Base-by-base conservation (phyloP, 2,888 invertebrate genomes). In the Criorhina ranunculi region DNA sequence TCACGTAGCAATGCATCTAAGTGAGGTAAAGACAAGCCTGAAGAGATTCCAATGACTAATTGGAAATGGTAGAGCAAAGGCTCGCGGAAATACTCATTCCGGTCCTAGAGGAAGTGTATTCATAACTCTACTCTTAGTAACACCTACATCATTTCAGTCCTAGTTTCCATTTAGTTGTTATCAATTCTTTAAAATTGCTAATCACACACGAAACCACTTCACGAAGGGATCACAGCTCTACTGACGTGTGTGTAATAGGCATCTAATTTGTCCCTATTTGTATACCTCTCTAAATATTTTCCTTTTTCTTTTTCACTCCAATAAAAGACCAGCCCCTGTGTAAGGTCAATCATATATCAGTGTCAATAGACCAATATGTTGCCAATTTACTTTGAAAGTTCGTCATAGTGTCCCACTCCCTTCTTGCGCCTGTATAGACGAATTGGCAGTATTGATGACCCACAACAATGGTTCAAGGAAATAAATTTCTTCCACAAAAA, bases 351-450 rank as follows among this genome's bases (percentile, higher is more conserved):
- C 66, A 66, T 37, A 37, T 29, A 29, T 49, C 51, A 37, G 64
- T 66, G 49, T 49, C 49, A 35, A 35, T 66, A 37, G 24, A 17
- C 31, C 67, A 55, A 67, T 42, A 31, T 55, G 67, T 31, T 55
- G 67, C 42, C 51, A 66, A 51, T 66, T 51, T 12, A 37, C 51
- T 17, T 17, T 17, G n/a, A n/a, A 9, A 15, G 9, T 1, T 24
- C 51, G 8, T 33, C 15, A 31, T 49, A 24, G 24, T 24, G n/a
- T 29, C 1, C 1, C 31, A 12, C 31, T 5, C 5, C n/a, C 11
- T 1, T n/a, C n/a, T 1, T 7, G 2, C 5, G 1, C 44, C 15
- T 46, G 11, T 24, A 24, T 24, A 11, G 19, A 24, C 9, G 19
- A 11, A 46, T n/a, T 3, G 5, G 2, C 19, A 40, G 40, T 24